These are phyloP conservation scores for Coracopsis vasa DNA, from an alignment of 2,113 vertebrate genomes.

Conservation along the genomic window DNA sequence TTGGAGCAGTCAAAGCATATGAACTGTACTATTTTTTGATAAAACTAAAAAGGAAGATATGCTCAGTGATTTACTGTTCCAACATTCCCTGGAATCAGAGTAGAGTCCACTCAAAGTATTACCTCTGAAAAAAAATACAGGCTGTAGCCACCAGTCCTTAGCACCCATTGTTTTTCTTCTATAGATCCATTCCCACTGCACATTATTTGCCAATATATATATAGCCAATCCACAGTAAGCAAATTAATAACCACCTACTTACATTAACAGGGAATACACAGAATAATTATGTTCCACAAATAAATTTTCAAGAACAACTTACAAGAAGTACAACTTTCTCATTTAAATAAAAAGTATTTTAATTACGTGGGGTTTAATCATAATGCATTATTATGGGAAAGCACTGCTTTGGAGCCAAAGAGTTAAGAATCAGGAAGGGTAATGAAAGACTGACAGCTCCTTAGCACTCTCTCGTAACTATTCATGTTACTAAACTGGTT, in stretches of 20 bases:
- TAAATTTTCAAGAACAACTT: background rate
- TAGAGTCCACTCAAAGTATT: background rate
- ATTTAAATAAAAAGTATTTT: constrained; percentile 42
- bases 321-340: constrained; percentile 13
- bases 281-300: constrained; percentile 16
- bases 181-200: background rate
- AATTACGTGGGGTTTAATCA: background rate
- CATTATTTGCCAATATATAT: background rate
- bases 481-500: background rate
- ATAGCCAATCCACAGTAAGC: background rate
- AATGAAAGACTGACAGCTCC: background rate
- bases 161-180: background rate
- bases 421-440: constrained; percentile 24
- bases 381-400: constrained; percentile 22
- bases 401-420: constrained; percentile 10
- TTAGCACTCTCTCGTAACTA: background rate
- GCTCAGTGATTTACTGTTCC: background rate
- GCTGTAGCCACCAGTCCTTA: background rate
- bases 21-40: background rate
- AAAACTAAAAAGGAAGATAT: background rate
- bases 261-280: background rate
- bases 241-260: constrained; percentile 6
- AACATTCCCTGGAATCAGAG: background rate
- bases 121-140: background rate
- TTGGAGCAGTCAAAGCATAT: background rate